Conservation (phyloP, 1,140 invertebrate genomes). For the Odontomachus brunneus region DNA sequence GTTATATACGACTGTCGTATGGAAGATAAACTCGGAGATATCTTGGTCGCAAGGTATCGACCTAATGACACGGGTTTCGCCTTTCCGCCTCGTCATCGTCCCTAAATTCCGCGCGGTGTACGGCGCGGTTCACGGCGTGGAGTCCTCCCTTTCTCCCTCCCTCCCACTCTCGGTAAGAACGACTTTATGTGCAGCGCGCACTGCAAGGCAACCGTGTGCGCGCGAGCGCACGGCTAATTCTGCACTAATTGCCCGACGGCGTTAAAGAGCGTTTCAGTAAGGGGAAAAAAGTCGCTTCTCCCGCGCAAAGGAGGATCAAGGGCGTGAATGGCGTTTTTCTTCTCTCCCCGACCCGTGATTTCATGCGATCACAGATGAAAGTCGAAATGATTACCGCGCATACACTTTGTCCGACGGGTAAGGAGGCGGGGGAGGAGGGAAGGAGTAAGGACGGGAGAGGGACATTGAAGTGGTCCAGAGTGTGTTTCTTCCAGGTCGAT, state of each 20-base stretch:
- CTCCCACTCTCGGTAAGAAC: conserved; percentile 37
- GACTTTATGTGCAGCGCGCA: conserved; percentile 44
- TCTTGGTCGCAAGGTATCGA: neutral
- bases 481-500: conserved; percentile 13
- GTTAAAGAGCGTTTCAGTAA: conserved; percentile 66
- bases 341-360: conserved; percentile 14
- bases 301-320: conserved; percentile 56
- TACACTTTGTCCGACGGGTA: no score
- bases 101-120: conserved; percentile 6
- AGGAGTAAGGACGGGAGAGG: neutral
- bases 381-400: conserved; percentile 42
- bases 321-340: conserved; percentile 70
- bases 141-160: no score
- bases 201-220: neutral
- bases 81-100: conserved; percentile 24
- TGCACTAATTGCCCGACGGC: conserved; percentile 68
- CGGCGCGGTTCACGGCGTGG: conserved; percentile 4
- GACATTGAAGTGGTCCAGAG: no score
- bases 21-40: no score
- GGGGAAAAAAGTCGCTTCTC: conserved; percentile 64
- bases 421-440: neutral
- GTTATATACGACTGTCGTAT: no score
- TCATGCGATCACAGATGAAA: conserved; percentile 47
- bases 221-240: conserved; percentile 66
- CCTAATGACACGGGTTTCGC: conserved; percentile 5